Evolutionary conservation across 1,140 invertebrate species (phyloP).

Genomic region (Diplogasteroides magnus): DNA sequence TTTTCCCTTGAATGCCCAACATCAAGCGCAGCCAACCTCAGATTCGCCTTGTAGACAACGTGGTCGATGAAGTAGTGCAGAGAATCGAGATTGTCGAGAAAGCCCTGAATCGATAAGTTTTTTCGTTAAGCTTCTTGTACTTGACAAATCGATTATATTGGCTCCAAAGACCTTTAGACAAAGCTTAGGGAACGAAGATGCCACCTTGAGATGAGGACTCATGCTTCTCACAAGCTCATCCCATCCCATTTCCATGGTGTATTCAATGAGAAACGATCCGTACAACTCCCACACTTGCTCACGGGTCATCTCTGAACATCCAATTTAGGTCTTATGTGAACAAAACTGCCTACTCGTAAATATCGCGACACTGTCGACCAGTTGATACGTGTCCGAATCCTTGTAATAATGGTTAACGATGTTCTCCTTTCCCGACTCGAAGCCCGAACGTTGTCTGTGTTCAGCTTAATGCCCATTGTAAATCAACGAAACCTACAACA

Average conservation of each 20-base stretch:
- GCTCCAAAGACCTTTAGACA: too few species aligned
- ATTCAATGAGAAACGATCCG: conserved; percentile 31
- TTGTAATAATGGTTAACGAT: too few species aligned
- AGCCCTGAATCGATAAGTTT: conserved; percentile 27
- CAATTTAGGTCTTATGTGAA: conserved; percentile 3
- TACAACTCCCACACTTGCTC: conserved; percentile 40
- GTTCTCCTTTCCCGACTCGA: too few species aligned
- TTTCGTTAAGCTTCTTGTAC: neutral
- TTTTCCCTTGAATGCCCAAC: neutral
- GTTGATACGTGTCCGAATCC: too few species aligned
- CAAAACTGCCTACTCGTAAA: too few species aligned
- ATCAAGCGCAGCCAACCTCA: conserved; percentile 13
- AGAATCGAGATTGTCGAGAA: conserved; percentile 49
- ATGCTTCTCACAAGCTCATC: conserved; percentile 45
- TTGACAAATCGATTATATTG: neutral
- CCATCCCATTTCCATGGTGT: conserved; percentile 44
- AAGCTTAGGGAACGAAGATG: too few species aligned
- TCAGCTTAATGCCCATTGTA: too few species aligned
- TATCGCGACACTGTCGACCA: too few species aligned
- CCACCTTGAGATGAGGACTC: conserved; percentile 45
- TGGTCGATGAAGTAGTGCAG: conserved; percentile 54
- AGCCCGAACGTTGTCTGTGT: too few species aligned
- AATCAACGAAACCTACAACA: too few species aligned
- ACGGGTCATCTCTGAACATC: conserved; percentile 24
- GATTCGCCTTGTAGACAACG: conserved; percentile 47